A percentile compares a stretch with the other conserved stretches of the same genome.
Conservation (phyloP, 1,140 invertebrate genomes). For the Armadillidium nasatum region DNA sequence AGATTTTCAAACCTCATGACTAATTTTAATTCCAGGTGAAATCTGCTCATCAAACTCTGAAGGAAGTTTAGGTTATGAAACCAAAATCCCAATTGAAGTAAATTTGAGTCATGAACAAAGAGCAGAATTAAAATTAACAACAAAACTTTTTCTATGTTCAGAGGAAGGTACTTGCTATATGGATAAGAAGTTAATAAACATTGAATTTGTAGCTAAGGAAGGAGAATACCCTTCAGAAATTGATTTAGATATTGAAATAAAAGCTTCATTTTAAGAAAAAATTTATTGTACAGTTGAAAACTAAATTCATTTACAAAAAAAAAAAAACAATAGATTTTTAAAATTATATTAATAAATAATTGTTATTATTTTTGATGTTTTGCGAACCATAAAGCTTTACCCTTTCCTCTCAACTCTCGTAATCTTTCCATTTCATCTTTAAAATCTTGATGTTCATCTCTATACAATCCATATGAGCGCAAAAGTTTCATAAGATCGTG, state of each 20-base stretch:
- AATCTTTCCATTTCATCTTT: constrained; percentile 80
- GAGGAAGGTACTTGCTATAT: background rate
- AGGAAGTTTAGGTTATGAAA: background rate
- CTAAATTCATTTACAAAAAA: no score
- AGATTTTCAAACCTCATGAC: background rate
- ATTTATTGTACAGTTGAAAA: background rate
- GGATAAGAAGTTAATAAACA: background rate
- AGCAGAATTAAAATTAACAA: background rate
- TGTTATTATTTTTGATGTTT: background rate
- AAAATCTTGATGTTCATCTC: constrained; percentile 89
- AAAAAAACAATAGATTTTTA: no score
- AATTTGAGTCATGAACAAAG: background rate
- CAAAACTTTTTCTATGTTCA: background rate
- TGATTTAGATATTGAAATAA: background rate
- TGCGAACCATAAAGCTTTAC: constrained; percentile 48
- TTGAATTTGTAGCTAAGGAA: background rate
- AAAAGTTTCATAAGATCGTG: constrained; percentile 64
- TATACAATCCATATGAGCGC: constrained; percentile 67
- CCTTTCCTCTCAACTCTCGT: constrained; percentile 71
- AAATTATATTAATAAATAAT: no score
- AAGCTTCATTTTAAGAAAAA: background rate
- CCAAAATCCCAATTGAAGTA: background rate
- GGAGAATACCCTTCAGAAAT: background rate
- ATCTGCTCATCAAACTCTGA: background rate
- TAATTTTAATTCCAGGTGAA: background rate